A percentile compares a stretch with the other conserved stretches of the same genome.
Conservation (phyloP, 2,113 vertebrate genomes). For the Gnathonemus longibarbis region DNA sequence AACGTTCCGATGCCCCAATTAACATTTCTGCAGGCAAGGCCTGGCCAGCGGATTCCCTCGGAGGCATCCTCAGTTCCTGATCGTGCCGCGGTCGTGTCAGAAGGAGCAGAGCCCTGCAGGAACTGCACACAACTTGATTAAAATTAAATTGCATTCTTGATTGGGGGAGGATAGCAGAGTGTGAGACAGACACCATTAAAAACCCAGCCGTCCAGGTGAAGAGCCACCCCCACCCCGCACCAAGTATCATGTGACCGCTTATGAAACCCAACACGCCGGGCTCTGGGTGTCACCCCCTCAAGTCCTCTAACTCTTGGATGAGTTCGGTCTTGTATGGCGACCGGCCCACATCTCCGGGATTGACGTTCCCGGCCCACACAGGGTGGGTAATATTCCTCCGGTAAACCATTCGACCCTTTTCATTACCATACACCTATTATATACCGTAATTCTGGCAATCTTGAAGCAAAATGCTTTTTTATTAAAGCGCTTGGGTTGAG, state of each 20-base stretch:
- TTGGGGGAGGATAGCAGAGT: neutral
- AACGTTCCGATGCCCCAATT: neutral
- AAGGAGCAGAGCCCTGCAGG: neutral
- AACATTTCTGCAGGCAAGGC: neutral
- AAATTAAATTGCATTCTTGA: neutral
- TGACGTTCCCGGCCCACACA: neutral
- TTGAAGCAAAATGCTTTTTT: neutral
- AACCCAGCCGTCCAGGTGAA: neutral
- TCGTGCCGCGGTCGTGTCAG: neutral
- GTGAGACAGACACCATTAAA: neutral
- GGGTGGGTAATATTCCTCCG: neutral
- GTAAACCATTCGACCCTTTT: neutral
- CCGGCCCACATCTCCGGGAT: neutral
- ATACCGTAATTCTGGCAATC: neutral
- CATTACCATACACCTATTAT: neutral
- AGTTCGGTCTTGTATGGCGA: conserved; percentile 28
- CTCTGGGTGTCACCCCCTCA: neutral
- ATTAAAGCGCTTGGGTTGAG: neutral
- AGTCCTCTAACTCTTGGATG: conserved; percentile 20
- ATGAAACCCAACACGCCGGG: neutral
- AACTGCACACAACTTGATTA: neutral
- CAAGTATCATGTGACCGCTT: neutral
- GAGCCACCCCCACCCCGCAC: neutral
- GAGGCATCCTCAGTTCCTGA: neutral
- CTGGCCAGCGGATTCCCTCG: neutral